Base-by-base conservation (phyloP, 2,797 vertebrate genomes). In the Darevskia nairensis region DNA sequence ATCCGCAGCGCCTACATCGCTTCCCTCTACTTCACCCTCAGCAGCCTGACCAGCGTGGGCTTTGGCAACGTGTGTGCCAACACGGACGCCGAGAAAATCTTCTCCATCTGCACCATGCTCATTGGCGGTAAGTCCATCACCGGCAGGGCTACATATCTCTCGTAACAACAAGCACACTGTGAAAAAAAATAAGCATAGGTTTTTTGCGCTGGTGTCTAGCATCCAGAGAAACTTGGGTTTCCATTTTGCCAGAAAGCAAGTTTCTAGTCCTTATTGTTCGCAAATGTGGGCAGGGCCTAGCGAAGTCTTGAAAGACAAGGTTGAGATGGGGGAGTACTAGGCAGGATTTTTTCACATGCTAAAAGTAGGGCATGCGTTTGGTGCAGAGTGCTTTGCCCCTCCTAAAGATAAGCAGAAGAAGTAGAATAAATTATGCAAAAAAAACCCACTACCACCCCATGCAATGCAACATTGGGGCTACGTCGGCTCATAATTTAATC, bases 81-180 rank as follows among this genome's bases (percentile, higher is more conserved):
- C 95, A 99, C 98, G 0, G 98, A 99, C 0, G 97, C 98, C 0
- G 99, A 99, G 96, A 99, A 99, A 96, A 98, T 99, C 96, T 99
- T 99, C 96, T 99, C 99, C 94, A 98, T 99, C 95, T 99, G 98
- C 93, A 98, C 98, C n/a, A 99, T 99, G 98, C 98, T 99, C 87
- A 98, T 99, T 13, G 98, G 98, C 23, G 98, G 98, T 98, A 95
- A 96, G 97, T 95, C n/a, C 0, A 29, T 83, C 0, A 0, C 72
- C 75, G 83, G 44, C 61, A 46, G 41, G 27, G 7, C 25, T 68
- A 13, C 7, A 10, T 4, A 29, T 27, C 8, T 25, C n/a, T 61
- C 6, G 50, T 55, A 55, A 55, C 50, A 55, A 25, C 21, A n/a
- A 55, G 7, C 3, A 7, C 50, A 50, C 27, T 8, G 17, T 13